A percentile compares a stretch with the other conserved stretches of the same genome.
phyloP scores from a whole-genome alignment of 2,113 vertebrate genomes.

The Burhinus bistriatus region DNA sequence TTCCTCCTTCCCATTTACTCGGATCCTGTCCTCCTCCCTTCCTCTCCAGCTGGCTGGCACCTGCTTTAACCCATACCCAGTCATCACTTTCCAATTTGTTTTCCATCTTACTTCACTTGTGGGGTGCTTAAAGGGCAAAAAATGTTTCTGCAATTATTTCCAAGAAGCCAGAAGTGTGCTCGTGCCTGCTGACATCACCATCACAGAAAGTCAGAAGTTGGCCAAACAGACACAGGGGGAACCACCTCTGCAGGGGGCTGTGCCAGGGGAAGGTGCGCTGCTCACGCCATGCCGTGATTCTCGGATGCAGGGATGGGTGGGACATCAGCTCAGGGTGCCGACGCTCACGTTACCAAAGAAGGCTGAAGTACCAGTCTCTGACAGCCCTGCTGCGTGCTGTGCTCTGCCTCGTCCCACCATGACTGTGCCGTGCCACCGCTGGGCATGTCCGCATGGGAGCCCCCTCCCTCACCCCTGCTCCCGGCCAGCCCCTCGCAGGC shows the following conservation, averaged over 20 bases:
- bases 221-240: no score
- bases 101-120: neutral
- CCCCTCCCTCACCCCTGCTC: neutral
- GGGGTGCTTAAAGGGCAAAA: neutral
- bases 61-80: neutral
- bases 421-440: neutral
- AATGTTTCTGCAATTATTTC: neutral
- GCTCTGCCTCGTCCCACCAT: neutral
- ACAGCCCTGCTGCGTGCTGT: no score
- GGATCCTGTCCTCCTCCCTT: neutral
- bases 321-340: no score
- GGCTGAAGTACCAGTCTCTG: no score
- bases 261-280: neutral
- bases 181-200: accelerated
- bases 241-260: neutral
- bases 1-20: neutral
- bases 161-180: neutral
- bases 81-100: neutral
- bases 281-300: accelerated
- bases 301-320: accelerated
- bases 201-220: accelerated
- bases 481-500: accelerated
- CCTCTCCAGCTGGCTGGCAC: no score
- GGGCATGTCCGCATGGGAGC: accelerated
- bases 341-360: accelerated